Evolutionary conservation across 2,888 invertebrate species (phyloP), one percentile per base, ranked within the genome.

Genomic region (Cylindroiulus punctatus): DNA sequence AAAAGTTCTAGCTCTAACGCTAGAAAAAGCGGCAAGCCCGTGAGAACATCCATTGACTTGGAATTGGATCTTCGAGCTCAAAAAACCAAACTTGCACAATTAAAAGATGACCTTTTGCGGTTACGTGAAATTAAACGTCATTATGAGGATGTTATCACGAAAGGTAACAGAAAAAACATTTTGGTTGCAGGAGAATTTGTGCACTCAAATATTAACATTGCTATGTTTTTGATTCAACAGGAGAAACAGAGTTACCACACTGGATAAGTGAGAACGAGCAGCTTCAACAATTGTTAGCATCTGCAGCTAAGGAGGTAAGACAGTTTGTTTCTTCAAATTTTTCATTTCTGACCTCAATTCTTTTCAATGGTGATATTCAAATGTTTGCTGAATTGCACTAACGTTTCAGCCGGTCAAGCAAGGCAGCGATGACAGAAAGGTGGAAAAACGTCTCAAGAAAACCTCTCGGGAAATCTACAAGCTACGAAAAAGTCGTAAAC

Each of bases 11-110:
- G 82, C 30, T n/a, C 19, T 14, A 40, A 32, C 19, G 22, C 47
- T 52, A 22, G 42, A 36, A 47, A 32, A 32, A 30, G 19, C 8
- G 42, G 44, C n/a, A 83, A 84, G 32, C 82, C 86, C 1, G 87
- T 88, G 44, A 87, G 97, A 89, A 98, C 98, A 0, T 97, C 97
- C 0, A 93, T 98, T 85, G 98, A 98, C 91, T 93, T 98, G 88
- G 95, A 98, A 90, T 92, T 98, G 88, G 98, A 98, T 91, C 93
- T 97, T 89, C 95, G 95, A 91, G 98, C 98, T 86, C 98, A 98
- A 90, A 96, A 97, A 91, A 94, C 95, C 19, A 93, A 96, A 87
- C 92, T 98, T 86, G 94, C 94, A 88, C 95, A 96, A 89, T 93
- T 97, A 83, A 94, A 96, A 89, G 95, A 95, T 88, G 97, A 98